A percentile compares a stretch with the other conserved stretches of the same genome.
These are phyloP conservation scores for Apostichopus japonicus DNA, from an alignment of 35 echinoderm and acorn worm species.

Conservation along the genomic window DNA sequence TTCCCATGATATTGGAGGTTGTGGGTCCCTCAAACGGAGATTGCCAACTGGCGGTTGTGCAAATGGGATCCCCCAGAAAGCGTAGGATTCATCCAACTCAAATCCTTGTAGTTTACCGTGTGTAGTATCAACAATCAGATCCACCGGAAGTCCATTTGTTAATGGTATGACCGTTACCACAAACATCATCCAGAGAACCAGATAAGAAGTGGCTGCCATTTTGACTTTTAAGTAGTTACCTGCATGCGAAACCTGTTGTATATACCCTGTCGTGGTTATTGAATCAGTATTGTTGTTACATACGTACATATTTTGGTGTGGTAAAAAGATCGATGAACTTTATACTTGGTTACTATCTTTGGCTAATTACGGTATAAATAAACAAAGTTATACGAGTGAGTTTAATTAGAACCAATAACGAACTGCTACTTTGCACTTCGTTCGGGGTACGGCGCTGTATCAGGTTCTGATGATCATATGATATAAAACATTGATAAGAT, in stretches of 20 bases:
- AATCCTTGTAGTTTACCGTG: slow-evolving; percentile 32
- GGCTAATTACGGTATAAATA: neutral
- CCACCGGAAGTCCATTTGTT: slow-evolving; percentile 1
- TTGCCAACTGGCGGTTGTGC: slow-evolving; percentile 61
- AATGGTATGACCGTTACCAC: neutral
- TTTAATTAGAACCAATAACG: neutral
- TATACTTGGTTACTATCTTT: too few relatives aligned
- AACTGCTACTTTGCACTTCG: neutral
- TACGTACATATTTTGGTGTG: too few relatives aligned
- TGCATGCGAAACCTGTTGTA: too few relatives aligned
- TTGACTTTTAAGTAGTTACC: neutral
- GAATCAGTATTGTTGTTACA: too few relatives aligned
- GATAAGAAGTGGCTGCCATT: neutral
- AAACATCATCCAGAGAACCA: neutral
- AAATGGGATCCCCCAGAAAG: slow-evolving; percentile 66
- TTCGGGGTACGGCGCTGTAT: neutral
- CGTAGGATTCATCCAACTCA: slow-evolving; percentile 46
- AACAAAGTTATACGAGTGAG: neutral
- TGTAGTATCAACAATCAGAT: slow-evolving; percentile 20
- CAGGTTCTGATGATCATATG: neutral
- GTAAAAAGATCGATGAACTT: too few relatives aligned
- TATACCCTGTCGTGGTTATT: too few relatives aligned
- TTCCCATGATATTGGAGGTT: slow-evolving; percentile 14
- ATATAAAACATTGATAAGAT: neutral
- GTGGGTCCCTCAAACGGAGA: slow-evolving; percentile 56